Conservation (phyloP, 37 sponge, comb jelly and placozoan genomes). For the Cliona cf. orientalis region DNA sequence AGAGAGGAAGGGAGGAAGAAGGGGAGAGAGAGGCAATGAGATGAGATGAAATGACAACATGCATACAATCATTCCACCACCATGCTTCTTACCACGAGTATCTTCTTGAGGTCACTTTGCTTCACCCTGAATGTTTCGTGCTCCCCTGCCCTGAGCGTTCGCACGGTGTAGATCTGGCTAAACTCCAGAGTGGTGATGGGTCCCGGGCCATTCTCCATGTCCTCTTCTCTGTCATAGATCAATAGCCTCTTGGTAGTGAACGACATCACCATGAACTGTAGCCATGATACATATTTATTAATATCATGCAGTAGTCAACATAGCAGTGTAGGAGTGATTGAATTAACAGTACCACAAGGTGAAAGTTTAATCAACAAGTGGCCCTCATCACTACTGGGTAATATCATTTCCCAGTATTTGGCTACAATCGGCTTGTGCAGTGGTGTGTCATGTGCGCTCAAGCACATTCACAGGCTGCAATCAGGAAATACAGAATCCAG, state of each 20-base stretch:
- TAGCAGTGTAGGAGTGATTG: background rate
- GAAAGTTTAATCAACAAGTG: background rate
- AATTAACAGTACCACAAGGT: background rate
- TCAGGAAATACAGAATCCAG: no score
- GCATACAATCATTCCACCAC: background rate
- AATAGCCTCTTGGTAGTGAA: constrained; percentile 52
- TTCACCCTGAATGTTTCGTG: constrained; percentile 75
- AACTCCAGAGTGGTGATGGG: constrained; percentile 55
- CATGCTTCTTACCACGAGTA: constrained; percentile 35
- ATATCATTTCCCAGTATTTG: no score
- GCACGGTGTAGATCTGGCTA: constrained; percentile 78
- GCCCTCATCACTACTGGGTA: no score
- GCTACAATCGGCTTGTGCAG: no score
- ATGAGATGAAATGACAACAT: background rate
- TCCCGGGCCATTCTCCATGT: constrained; percentile 35
- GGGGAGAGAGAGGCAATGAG: background rate
- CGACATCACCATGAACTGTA: constrained; percentile 77
- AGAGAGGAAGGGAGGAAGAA: background rate
- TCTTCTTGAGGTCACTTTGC: constrained; percentile 62
- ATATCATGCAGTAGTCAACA: no score
- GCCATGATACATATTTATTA: no score
- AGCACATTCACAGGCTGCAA: no score
- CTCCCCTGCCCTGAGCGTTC: constrained; percentile 60
- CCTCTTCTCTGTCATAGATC: constrained; percentile 68
- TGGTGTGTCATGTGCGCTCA: no score